A percentile compares a stretch with the other conserved stretches of the same genome.
These are phyloP conservation scores for Coendou prehensilis DNA, from an alignment of 2,797 vertebrate species.

Conservation along the genomic window DNA sequence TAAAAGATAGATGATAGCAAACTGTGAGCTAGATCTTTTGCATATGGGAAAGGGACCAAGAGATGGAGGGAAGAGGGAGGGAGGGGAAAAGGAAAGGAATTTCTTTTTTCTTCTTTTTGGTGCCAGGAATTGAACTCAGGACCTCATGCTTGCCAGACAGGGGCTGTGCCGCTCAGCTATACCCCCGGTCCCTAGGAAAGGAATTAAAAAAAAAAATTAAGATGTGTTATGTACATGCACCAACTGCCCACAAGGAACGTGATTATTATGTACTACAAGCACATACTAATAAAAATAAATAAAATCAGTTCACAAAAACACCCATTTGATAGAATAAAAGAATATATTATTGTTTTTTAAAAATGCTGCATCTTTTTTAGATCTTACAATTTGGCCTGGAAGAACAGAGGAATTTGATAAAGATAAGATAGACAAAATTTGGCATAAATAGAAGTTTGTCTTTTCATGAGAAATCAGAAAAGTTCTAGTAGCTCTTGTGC, in stretches of 20 bases:
- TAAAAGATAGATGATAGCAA: background rate
- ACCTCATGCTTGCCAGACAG: too few species aligned
- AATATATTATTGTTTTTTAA: background rate
- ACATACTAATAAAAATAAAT: background rate
- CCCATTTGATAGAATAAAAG: background rate
- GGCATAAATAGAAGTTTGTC: background rate
- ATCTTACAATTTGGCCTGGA: background rate
- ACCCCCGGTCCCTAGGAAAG: too few species aligned
- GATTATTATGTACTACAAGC: background rate
- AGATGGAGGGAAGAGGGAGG: background rate
- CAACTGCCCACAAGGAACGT: background rate
- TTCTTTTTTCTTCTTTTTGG: background rate
- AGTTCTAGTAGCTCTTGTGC: background rate
- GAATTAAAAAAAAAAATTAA: background rate
- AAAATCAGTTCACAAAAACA: background rate
- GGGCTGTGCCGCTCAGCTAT: too few species aligned
- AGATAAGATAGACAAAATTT: background rate
- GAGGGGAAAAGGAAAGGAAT: background rate
- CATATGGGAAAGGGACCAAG: background rate
- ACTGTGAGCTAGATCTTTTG: background rate
- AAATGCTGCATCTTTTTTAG: constrained; percentile 3
- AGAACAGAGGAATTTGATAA: constrained; percentile 38
- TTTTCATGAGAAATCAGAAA: constrained; percentile 1
- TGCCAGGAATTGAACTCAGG: too few species aligned
- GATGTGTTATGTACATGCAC: background rate